Conservation (phyloP, 2,797 vertebrate genomes). For the Triplophysa bombifrons region DNA sequence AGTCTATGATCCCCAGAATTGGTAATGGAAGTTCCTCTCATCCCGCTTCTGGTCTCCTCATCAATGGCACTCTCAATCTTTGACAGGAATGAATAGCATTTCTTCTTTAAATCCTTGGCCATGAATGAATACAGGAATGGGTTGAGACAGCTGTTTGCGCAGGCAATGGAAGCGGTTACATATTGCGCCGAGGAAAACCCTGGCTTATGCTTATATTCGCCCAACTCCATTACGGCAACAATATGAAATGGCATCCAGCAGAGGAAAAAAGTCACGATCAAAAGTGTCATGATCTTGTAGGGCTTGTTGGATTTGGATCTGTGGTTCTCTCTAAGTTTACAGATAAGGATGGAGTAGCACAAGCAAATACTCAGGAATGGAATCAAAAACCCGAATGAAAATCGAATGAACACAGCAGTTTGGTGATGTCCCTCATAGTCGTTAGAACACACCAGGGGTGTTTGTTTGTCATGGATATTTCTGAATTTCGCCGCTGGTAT, state of each 20-base stretch:
- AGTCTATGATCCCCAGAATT: constrained; percentile 70
- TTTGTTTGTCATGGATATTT: constrained; percentile 53
- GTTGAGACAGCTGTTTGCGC: constrained; percentile 92
- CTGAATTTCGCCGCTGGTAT: constrained; percentile 80
- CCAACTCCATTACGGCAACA: constrained; percentile 73
- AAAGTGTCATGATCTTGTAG: constrained; percentile 86
- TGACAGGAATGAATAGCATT: constrained; percentile 83
- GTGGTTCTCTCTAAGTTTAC: constrained; percentile 79
- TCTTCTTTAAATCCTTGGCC: constrained; percentile 86
- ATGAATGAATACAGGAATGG: constrained; percentile 93
- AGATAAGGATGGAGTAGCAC: constrained; percentile 84
- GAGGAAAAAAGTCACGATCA: constrained; percentile 87
- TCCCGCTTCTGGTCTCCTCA: constrained; percentile 80
- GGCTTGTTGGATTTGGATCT: constrained; percentile 85
- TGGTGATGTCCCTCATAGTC: constrained; percentile 70
- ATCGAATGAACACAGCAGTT: constrained; percentile 71
- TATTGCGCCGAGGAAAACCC: constrained; percentile 64
- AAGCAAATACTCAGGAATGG: constrained; percentile 82
- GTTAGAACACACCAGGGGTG: constrained; percentile 72
- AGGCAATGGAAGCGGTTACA: constrained; percentile 69
- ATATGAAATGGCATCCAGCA: constrained; percentile 85
- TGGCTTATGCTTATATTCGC: accelerated
- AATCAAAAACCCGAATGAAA: constrained; percentile 81
- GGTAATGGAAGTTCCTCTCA: constrained; percentile 84
- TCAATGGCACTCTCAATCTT: constrained; percentile 87